phyloP scores from a whole-genome alignment of 2,113 vertebrate species.

The Nipponia nippon region DNA sequence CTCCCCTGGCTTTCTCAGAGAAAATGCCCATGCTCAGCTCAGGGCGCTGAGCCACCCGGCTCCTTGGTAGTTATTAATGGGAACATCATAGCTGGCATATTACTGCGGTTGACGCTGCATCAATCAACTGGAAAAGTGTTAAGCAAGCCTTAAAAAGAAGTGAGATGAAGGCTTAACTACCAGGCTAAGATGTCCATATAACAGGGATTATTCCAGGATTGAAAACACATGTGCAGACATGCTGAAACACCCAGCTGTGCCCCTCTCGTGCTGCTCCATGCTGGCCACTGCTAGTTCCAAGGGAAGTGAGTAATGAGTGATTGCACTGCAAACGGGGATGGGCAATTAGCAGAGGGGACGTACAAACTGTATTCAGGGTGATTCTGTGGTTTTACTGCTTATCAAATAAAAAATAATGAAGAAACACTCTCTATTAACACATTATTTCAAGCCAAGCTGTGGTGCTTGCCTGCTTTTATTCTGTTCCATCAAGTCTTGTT shows the following conservation, averaged over 20 bases:
- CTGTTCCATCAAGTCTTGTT: neutral
- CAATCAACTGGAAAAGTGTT: neutral
- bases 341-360: neutral
- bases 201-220: neutral
- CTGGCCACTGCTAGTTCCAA: neutral
- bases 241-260: neutral
- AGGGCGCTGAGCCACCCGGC: neutral
- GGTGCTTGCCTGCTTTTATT: neutral
- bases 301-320: neutral
- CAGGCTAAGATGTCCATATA: neutral
- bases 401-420: neutral
- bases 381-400: neutral
- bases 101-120: neutral
- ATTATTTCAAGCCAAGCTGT: neutral
- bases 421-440: neutral
- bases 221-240: neutral
- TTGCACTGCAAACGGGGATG: accelerated
- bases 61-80: neutral
- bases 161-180: neutral
- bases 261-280: neutral
- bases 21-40: neutral
- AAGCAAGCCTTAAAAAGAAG: slow-evolving; percentile 19
- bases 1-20: neutral
- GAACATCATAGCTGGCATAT: neutral
- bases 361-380: neutral